These are phyloP conservation scores for Ommatoiulus sabulosus DNA, from an alignment of 2,888 invertebrate species.

Conservation along the genomic window DNA sequence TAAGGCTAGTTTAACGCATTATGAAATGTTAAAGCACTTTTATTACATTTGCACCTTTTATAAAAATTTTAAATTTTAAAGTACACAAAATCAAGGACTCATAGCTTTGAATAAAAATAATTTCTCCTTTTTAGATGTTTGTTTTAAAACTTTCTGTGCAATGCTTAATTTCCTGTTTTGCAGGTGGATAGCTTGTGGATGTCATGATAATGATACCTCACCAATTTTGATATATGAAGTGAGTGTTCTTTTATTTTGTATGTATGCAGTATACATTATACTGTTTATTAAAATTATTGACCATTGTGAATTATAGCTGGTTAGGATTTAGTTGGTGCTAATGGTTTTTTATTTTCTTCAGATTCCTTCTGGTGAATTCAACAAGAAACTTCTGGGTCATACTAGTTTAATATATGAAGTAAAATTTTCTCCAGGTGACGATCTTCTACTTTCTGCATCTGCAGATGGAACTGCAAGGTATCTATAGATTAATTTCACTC, in stretches of 20 bases:
- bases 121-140: no score
- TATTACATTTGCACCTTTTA: no score
- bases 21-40: no score
- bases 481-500: background rate
- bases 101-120: no score
- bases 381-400: constrained; percentile 72
- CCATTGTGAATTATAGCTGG: no score
- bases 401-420: constrained; percentile 76
- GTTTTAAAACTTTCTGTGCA: no score
- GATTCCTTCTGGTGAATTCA: constrained; percentile 70
- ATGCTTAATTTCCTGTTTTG: background rate
- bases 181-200: constrained; percentile 71
- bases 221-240: constrained; percentile 72
- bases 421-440: constrained; percentile 73
- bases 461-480: constrained; percentile 75
- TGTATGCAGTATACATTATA: no score
- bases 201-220: constrained; percentile 69
- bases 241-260: constrained; percentile 51
- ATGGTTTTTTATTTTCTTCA: constrained; percentile 61
- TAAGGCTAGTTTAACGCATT: no score
- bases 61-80: no score
- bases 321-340: no score
- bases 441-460: constrained; percentile 74
- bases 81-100: no score
- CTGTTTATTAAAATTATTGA: no score